These are phyloP conservation scores for Alaudala cheleensis DNA, from an alignment of 2,113 vertebrate species.

Conservation along the genomic window DNA sequence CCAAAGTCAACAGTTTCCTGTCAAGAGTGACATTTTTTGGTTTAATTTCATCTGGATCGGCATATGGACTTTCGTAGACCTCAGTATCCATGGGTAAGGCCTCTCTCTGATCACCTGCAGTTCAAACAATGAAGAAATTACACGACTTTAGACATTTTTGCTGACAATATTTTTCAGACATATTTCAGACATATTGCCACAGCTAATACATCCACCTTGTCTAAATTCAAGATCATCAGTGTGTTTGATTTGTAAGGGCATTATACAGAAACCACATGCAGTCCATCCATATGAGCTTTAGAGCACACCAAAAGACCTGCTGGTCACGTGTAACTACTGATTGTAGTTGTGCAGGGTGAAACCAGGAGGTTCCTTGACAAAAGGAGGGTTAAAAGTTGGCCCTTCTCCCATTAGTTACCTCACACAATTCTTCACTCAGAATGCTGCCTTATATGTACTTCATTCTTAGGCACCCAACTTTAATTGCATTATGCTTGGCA, in stretches of 20 bases:
- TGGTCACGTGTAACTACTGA: neutral
- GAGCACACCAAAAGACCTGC: neutral
- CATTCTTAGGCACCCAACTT: neutral
- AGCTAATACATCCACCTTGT: neutral
- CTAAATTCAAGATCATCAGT: neutral
- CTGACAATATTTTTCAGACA: neutral
- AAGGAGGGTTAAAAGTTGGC: neutral
- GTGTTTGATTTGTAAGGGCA: neutral
- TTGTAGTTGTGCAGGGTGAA: neutral
- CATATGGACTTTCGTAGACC: constrained; percentile 95
- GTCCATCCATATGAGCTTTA: neutral
- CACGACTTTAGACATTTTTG: neutral
- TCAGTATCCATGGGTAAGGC: constrained; percentile 93
- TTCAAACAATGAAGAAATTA: neutral
- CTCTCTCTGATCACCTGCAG: constrained; percentile 70
- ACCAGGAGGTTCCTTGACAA: neutral
- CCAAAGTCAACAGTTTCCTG: constrained; percentile 81
- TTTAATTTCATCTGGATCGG: constrained; percentile 93
- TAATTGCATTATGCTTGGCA: neutral
- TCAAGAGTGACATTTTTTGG: constrained; percentile 86
- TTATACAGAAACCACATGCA: neutral
- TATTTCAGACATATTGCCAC: neutral
- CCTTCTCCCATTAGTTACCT: neutral
- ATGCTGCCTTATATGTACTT: neutral
- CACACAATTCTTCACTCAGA: neutral